These are phyloP conservation scores for Epirrita christyi DNA, from an alignment of 2,888 invertebrate genomes.

Conservation along the genomic window DNA sequence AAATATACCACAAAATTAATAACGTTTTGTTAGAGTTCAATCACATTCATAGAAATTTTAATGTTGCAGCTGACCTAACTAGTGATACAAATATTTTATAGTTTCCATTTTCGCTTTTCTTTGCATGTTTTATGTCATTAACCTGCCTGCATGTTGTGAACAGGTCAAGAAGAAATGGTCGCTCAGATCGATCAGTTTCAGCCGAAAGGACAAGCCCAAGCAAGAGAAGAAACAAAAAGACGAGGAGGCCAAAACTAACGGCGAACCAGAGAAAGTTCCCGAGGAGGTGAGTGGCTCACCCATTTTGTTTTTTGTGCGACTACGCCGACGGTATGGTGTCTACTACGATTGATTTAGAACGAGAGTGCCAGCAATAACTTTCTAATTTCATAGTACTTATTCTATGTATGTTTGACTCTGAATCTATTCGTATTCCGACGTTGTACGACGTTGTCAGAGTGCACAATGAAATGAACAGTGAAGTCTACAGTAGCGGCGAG, in stretches of 20 bases:
- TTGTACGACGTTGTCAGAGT: constrained; percentile 48
- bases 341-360: constrained; percentile 28
- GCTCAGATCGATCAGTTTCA: constrained; percentile 94
- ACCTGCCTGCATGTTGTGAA: constrained; percentile 55
- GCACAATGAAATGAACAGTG: constrained; percentile 47
- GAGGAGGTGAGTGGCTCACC: constrained; percentile 84
- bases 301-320: constrained; percentile 23
- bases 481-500: constrained; percentile 38
- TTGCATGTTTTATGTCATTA: constrained; percentile 57
- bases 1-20: not conserved
- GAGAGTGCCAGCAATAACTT: constrained; percentile 53
- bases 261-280: constrained; percentile 86
- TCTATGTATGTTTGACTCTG: constrained; percentile 30
- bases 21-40: constrained; percentile 5
- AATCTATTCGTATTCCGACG: constrained; percentile 53
- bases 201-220: constrained; percentile 94
- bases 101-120: constrained; percentile 31
- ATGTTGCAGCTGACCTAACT: constrained; percentile 5
- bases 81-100: constrained; percentile 8
- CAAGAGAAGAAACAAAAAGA: constrained; percentile 88
- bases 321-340: constrained; percentile 15
- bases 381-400: constrained; percentile 50
- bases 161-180: constrained; percentile 95
- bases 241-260: constrained; percentile 84
- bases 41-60: not conserved